phyloP scores from a whole-genome alignment of 35 echinoderm and acorn worm genomes.

The Ophioderma brevispina region DNA sequence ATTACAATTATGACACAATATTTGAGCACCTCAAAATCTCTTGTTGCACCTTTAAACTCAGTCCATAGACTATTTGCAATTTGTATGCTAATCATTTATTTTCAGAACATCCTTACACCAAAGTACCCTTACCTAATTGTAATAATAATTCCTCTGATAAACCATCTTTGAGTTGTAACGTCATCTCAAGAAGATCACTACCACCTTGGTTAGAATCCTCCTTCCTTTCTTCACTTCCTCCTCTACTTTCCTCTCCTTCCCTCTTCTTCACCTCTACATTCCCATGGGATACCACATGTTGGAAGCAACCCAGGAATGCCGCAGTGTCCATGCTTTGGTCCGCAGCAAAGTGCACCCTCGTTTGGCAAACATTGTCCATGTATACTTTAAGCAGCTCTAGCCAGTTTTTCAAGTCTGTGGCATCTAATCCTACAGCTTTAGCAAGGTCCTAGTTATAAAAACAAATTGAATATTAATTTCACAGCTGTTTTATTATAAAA shows the following conservation, averaged over 20 bases:
- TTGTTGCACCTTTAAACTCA: too few relatives aligned
- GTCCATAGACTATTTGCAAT: too few relatives aligned
- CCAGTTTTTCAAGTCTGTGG: constrained; percentile 7
- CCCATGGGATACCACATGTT: constrained; percentile 40
- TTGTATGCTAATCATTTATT: too few relatives aligned
- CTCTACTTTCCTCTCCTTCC: not conserved
- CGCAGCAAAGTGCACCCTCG: constrained; percentile 79
- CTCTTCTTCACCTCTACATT: constrained; percentile 14
- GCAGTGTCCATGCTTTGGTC: constrained; percentile 67
- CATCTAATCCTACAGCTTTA: constrained; percentile 25
- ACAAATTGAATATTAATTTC: too few relatives aligned
- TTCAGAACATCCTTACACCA: too few relatives aligned
- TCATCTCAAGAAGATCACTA: constrained; percentile 54
- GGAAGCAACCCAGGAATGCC: constrained; percentile 84
- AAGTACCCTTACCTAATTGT: constrained; percentile 70
- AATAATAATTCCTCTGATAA: constrained; percentile 64
- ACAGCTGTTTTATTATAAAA: too few relatives aligned
- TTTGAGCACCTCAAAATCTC: too few relatives aligned
- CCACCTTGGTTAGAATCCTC: constrained; percentile 17
- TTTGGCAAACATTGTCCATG: constrained; percentile 27
- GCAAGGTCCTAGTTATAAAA: constrained; percentile 50
- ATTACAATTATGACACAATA: too few relatives aligned
- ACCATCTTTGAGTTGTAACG: constrained; percentile 52
- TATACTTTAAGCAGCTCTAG: constrained; percentile 52
- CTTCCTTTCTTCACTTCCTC: constrained; percentile 11